phyloP scores from a whole-genome alignment of 1,140 invertebrate species.

The Aphelinus atriplicis region DNA sequence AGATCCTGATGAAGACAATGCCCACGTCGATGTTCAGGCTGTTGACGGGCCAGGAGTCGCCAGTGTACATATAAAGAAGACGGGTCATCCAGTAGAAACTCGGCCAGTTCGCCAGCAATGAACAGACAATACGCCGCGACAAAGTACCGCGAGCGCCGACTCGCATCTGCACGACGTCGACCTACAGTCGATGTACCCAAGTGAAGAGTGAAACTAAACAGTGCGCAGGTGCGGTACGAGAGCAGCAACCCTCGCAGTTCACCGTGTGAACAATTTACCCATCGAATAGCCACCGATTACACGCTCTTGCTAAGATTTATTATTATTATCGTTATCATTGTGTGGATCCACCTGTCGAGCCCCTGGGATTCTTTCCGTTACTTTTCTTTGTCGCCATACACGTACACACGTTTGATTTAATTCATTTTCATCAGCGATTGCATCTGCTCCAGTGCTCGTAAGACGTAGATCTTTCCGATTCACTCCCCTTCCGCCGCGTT shows the following conservation, averaged over 20 bases:
- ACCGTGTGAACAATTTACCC: not conserved
- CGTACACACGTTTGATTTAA: not conserved
- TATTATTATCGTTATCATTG: slow-evolving; percentile 11
- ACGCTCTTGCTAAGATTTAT: slow-evolving; percentile 17
- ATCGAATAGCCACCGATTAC: not conserved
- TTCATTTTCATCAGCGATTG: not conserved
- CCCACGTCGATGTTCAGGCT: slow-evolving; percentile 99
- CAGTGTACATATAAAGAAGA: slow-evolving; percentile 91
- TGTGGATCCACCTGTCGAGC: not conserved
- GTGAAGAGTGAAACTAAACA: too few species aligned
- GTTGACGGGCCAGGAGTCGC: slow-evolving; percentile 98
- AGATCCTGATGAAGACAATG: slow-evolving; percentile 99
- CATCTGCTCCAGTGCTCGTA: not conserved
- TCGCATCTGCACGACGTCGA: not conserved
- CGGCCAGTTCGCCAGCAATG: slow-evolving; percentile 60
- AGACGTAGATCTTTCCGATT: too few species aligned
- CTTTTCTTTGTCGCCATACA: not conserved
- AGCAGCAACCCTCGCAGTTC: not conserved
- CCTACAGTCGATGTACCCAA: not conserved
- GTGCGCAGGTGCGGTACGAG: not conserved
- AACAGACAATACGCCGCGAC: slow-evolving; percentile 64
- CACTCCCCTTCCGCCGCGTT: too few species aligned
- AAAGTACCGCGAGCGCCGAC: slow-evolving; percentile 33
- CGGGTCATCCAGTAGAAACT: slow-evolving; percentile 41
- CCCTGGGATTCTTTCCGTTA: slow-evolving; percentile 21